Percentiles rank a stretch among this genome's conserved stretches.
phyloP scores from a whole-genome alignment of 2,797 vertebrate species.

The Ciconia nigra region DNA sequence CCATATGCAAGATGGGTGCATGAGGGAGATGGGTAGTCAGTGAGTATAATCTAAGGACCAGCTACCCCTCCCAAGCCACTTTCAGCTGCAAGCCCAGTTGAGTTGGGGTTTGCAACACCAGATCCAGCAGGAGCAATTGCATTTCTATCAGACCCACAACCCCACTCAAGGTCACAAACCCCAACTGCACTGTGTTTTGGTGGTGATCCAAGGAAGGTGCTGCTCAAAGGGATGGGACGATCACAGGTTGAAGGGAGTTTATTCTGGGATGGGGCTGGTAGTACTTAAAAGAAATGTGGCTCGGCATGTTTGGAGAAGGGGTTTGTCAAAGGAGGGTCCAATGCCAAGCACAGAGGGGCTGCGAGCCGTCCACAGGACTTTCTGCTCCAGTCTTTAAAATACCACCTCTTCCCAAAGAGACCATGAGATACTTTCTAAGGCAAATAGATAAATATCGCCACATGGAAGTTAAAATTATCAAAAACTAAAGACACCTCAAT shows the following conservation, averaged over 20 bases:
- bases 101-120: background rate
- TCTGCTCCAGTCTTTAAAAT: background rate
- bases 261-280: background rate
- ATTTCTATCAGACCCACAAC: background rate
- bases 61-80: background rate
- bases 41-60: background rate
- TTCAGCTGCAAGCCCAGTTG: background rate
- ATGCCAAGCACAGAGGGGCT: background rate
- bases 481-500: background rate
- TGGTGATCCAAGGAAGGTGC: background rate
- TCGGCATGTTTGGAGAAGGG: background rate
- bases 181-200: background rate
- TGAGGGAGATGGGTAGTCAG: fast-evolving
- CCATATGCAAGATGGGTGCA: background rate
- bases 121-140: background rate
- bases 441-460: background rate
- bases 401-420: background rate
- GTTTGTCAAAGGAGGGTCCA: background rate
- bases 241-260: background rate
- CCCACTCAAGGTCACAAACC: background rate
- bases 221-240: background rate
- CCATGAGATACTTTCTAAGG: background rate
- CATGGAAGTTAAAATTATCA: background rate
- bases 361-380: background rate
- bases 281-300: background rate